Base-by-base conservation (phyloP, 1,140 invertebrate genomes). In the Arctopsyche grandis region DNA sequence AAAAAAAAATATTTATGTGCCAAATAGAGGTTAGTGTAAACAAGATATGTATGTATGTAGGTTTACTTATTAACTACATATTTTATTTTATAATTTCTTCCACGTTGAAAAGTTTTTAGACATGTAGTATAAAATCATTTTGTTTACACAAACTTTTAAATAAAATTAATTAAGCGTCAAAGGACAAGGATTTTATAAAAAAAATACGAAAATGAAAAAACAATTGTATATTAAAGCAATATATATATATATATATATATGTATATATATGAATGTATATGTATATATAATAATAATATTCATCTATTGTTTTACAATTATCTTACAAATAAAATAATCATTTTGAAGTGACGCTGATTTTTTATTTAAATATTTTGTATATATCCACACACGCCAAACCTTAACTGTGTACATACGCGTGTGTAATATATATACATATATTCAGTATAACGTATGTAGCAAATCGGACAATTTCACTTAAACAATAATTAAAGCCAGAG, bases 221-320 rank as follows among this genome's bases (percentile, higher is more conserved):
- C n/a, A 70, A 44, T 73, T 48, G 21, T 75, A 48, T 75, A 75
- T 75, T 75, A 75, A 75, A 75, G 73, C 73, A 75, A 75, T 75
- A 60, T 75, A 75, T 52, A 74, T 74, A 70, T 38, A 38, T 38
- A 38, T 38, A 38, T 38, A 38, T 38, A 38, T 38, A 38, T 38
- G 10, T 66, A 26, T 66, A 22, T 26, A 12, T 3, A 66, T 69
- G 26, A 29, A 69, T 43, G 24, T 69, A 38, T 69, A 26, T 69
- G 26, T 69, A 69, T 69, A 69, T 69, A 69, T 69, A 21, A 66
- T 70, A 21, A 66, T 70, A 46, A 46, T 16, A 38, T 38, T 38
- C 29, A 73, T 73, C 44, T 48, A 58, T 58, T 75, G 73, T 58
- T 75, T 75, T 75, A 75, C 73, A 75, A 69, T 29, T 73, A 48